phyloP scores from a whole-genome alignment of 1,140 invertebrate genomes.

The Vanessa tameamea region DNA sequence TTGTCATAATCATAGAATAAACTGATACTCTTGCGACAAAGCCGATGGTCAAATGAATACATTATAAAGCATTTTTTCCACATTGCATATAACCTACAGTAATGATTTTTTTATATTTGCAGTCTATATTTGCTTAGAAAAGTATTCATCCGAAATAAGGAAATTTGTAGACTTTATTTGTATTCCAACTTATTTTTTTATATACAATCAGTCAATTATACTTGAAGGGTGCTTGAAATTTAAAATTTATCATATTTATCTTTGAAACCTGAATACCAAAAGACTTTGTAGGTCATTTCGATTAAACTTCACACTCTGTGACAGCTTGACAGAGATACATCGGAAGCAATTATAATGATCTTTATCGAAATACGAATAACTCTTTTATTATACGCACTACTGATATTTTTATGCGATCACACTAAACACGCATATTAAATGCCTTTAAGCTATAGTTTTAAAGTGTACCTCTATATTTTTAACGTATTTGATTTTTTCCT shows the following conservation, averaged over 20 bases:
- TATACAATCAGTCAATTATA: not conserved
- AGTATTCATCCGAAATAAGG: no score
- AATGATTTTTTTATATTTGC: no score
- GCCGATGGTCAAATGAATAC: no score
- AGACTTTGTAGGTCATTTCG: constrained; percentile 30
- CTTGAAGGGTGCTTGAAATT: not conserved
- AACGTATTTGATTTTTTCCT: no score
- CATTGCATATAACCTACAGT: no score
- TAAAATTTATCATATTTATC: constrained; percentile 20
- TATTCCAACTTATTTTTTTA: not conserved
- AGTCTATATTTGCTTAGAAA: no score
- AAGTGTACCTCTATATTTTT: no score
- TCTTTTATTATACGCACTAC: not conserved
- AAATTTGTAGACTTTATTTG: not conserved
- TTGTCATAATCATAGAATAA: no score
- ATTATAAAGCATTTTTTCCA: no score
- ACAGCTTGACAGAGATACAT: constrained; percentile 38
- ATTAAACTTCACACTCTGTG: constrained; percentile 31
- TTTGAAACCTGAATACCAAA: constrained; percentile 22
- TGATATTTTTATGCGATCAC: not conserved
- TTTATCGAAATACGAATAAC: constrained; percentile 25
- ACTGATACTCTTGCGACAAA: no score
- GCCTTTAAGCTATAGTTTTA: no score
- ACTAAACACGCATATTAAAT: not conserved
- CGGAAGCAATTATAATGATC: constrained; percentile 32